Evolutionary conservation across 92 coral and sea anemone species (phyloP).

Genomic region (Parazoanthus darwini): DNA sequence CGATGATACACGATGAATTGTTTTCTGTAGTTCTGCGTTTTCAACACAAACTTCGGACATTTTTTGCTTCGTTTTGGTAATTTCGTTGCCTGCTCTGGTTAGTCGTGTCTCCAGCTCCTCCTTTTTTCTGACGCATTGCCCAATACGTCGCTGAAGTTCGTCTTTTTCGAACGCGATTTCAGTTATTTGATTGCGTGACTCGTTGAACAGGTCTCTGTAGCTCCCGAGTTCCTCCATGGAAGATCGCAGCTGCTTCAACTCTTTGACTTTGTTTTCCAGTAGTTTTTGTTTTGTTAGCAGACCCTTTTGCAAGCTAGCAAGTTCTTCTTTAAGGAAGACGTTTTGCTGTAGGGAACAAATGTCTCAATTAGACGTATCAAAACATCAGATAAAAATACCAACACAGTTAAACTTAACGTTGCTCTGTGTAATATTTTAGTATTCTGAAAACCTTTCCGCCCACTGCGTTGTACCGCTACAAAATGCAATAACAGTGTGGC

Average conservation of each 20-base stretch:
- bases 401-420: no score
- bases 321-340: constrained; percentile 38
- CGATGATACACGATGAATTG: not conserved
- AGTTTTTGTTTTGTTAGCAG: constrained; percentile 29
- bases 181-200: constrained; percentile 35
- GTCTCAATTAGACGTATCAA: not conserved
- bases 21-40: constrained; percentile 15
- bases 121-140: not conserved
- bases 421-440: no score
- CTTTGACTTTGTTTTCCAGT: constrained; percentile 30
- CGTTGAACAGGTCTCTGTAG: constrained; percentile 34
- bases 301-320: constrained; percentile 37
- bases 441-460: no score
- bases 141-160: not conserved
- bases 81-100: not conserved
- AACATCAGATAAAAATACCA: not conserved
- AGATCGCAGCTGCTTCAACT: constrained; percentile 8
- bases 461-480: no score
- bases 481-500: no score
- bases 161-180: constrained; percentile 14
- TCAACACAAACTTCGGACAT: not conserved
- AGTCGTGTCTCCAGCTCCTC: not conserved
- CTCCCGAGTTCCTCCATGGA: constrained; percentile 21
- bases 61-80: constrained; percentile 5
- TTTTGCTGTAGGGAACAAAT: constrained; percentile 18